Evolutionary conservation across 2,113 vertebrate genomes (phyloP), one percentile per base, ranked within the genome.

Genomic region (Eulemur macaco): DNA sequence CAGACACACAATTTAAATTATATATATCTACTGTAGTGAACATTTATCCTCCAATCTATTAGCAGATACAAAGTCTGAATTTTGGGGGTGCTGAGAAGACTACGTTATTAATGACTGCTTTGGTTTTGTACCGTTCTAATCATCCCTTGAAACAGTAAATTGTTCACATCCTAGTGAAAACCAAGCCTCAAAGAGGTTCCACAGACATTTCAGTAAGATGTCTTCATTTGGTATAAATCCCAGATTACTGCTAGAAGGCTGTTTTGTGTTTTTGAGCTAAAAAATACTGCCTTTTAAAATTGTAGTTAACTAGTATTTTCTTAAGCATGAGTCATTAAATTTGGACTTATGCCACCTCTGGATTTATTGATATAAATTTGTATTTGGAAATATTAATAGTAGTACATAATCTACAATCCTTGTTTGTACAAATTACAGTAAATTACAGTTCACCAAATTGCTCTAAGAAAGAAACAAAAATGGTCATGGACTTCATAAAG

Each of bases 261-360:
- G 89, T 74, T 94, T 85, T 81, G 20, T 95, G 83, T 93, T 96
- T 94, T 96, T 74, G 47, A 88, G 94, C 95, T 97, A 63, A 82
- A 94, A 97, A 98, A 98, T 85, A 92, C 68, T 96, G 89, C 74
- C 90, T 98, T 98, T 97, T 87, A 92, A 97, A 96, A 97, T 86
- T 97, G 60, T 94, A 98, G 98, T 98, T 97, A 98, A 94, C 31
- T 69, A 84, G 96, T 98, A 96, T 97, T 98, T 98, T 97, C 96
- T 97, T 98, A 98, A 81, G 96, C 84, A 89, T 94, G 96, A 98
- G 96, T 98, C 97, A 98, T 34, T 64, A 60, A 96, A 96, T 95
- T 96, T 97, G 96, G 89, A 87, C 91, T n/a, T 84, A 90, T 86
- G 68, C 73, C 78, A 96, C 87, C 83, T 96, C 86, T 74, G 50